Evolutionary conservation across 2,113 vertebrate genomes (phyloP).

Genomic region (Brachypteracias leptosomus): DNA sequence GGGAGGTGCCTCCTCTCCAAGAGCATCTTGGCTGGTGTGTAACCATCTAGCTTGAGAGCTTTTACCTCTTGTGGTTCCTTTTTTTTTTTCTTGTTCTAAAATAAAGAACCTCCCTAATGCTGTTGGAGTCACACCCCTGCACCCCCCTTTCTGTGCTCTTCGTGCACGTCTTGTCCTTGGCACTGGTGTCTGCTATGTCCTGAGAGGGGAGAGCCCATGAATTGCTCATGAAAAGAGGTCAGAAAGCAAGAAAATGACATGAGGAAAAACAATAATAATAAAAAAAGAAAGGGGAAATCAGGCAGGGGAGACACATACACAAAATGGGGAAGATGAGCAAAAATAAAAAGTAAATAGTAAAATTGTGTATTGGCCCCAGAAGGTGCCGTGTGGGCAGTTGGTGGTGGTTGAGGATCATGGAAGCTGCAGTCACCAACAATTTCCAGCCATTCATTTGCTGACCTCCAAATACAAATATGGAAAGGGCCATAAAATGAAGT

Average conservation of each 20-base stretch:
- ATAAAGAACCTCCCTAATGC: accelerated
- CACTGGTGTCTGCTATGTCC: not conserved
- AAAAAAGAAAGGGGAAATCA: not conserved
- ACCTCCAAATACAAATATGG: not conserved
- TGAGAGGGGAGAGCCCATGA: not conserved
- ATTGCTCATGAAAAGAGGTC: not conserved
- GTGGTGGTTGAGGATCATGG: not conserved
- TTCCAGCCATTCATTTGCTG: not conserved
- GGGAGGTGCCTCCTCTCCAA: not conserved
- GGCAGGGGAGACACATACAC: not conserved
- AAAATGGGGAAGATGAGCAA: not conserved
- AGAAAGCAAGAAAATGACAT: not conserved
- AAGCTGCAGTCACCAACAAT: not conserved
- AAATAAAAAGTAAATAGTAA: not conserved
- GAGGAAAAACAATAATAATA: not conserved
- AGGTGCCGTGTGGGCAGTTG: accelerated
- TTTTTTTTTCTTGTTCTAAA: not conserved
- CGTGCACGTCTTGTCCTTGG: not conserved
- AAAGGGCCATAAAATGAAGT: not conserved
- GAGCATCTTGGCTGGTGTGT: not conserved
- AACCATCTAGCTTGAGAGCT: not conserved
- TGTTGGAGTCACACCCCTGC: accelerated
- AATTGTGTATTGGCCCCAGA: not conserved
- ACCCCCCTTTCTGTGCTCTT: not conserved
- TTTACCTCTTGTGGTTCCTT: not conserved